Base-by-base conservation (phyloP, 2,113 vertebrate genomes). In the Petromus typicus region DNA sequence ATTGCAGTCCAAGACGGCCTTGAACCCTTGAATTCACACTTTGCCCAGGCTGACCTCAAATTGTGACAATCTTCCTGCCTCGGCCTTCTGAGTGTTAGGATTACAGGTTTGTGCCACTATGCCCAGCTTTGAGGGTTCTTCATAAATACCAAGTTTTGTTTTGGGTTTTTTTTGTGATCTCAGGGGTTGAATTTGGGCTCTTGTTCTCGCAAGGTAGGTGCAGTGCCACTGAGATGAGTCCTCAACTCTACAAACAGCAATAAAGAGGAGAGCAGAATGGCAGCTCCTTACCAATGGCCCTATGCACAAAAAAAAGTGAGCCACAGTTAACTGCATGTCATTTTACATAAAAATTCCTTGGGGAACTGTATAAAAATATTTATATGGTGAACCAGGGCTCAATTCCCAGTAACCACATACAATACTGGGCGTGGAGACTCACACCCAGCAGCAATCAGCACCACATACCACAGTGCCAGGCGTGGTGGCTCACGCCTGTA, bases 251-350 rank as follows among this genome's bases (percentile, higher is more conserved):
- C 48, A 51, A 92, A 64, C 20, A 90, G 56, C 51, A 67, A 76
- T 11, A 66, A 83, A 25, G 27, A 69, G 37, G 61, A 57, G 85
- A 69, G 51, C 34, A 93, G 79, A 86, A 89, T 45, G 10, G 54
- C 43, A 32, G 4, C 14, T 27, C 11, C 48, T 84, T 78, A 56
- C 56, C 57, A 84, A n/a, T 75, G 10, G 40, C 66, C 6, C 61
- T 51, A 64, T 5, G 61, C 56, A 91, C 84, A 34, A 75, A 89
- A 93, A 91, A 88, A n/a, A 71, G 51, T 89, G 9, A 67, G 23
- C 59, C 37, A 69, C 17, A 78, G 75, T 86, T 91, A 83, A 84
- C 45, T 67, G 54, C 14, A 89, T n/a, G 79, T 66, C 37, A 82
- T 45, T 66, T 89, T 32, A 85, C 18, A 34, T 57, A 64, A 79